Evolutionary conservation across 2,797 vertebrate genomes (phyloP).

Genomic region (Helostoma temminkii): DNA sequence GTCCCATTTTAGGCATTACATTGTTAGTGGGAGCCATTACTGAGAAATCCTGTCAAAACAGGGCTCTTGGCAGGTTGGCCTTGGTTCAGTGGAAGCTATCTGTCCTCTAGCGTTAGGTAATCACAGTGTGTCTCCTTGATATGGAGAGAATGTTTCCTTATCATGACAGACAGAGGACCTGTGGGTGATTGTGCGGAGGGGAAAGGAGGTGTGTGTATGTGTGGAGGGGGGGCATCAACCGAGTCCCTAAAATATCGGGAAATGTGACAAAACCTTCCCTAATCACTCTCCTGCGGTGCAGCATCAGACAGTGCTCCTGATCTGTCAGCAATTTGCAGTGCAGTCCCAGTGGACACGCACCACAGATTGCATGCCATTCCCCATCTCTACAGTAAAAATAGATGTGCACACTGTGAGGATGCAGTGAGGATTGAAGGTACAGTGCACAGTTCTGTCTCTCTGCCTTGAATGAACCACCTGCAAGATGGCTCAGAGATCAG

Average conservation of each 20-base stretch:
- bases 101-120: conserved; percentile 36
- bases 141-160: conserved; percentile 44
- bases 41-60: conserved; percentile 33
- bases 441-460: conserved; percentile 16
- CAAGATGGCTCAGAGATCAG: conserved; percentile 14
- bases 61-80: conserved; percentile 46
- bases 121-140: conserved; percentile 32
- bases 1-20: conserved; percentile 19
- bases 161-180: conserved; percentile 44
- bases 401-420: conserved; percentile 19
- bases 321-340: conserved; percentile 56
- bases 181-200: conserved; percentile 21
- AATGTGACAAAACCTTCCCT: conserved; percentile 47
- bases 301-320: conserved; percentile 39
- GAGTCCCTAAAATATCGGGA: conserved; percentile 33
- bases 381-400: conserved; percentile 22
- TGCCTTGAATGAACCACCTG: conserved; percentile 23
- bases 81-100: conserved; percentile 45
- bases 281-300: conserved; percentile 52
- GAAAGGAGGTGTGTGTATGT: too few species aligned
- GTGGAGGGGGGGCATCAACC: not conserved
- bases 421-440: conserved; percentile 15
- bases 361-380: conserved; percentile 16
- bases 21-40: conserved; percentile 26
- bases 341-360: conserved; percentile 18